Evolutionary conservation across 2,113 vertebrate species (phyloP).

Genomic region (Myiopsitta monachus): DNA sequence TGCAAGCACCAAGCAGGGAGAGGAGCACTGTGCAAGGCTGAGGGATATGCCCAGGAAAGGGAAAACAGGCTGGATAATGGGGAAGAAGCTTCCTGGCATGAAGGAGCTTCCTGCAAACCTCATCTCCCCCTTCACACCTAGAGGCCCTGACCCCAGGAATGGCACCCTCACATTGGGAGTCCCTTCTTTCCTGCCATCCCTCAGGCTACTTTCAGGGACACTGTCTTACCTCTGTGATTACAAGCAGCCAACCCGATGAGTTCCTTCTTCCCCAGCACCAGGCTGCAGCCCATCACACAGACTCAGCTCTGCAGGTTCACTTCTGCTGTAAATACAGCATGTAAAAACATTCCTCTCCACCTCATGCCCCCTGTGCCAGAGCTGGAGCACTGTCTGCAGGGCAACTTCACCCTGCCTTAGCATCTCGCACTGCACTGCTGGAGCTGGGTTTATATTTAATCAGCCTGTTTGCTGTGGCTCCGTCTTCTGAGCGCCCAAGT

Average conservation of each 20-base stretch:
- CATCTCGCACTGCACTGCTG: fast-evolving
- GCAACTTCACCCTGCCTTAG: neutral
- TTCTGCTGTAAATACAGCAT: fast-evolving
- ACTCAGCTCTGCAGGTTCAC: neutral
- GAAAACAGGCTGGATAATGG: neutral
- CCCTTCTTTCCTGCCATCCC: neutral
- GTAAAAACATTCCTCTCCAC: neutral
- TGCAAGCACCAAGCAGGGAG: neutral
- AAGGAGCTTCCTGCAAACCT: neutral
- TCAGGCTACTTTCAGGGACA: neutral
- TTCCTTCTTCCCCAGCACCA: neutral
- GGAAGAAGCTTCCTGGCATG: neutral
- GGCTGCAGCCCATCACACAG: neutral
- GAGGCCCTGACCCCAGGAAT: neutral
- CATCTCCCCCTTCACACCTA: neutral
- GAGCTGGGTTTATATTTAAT: neutral
- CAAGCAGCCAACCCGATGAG: neutral
- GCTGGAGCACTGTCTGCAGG: fast-evolving
- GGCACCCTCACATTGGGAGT: neutral
- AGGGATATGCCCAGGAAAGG: neutral
- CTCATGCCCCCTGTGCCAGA: neutral
- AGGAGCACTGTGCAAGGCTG: neutral
- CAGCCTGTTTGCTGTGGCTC: neutral
- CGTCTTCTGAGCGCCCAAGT: neutral
- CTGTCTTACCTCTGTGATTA: neutral